A percentile compares a stretch with the other conserved stretches of the same genome.
phyloP scores from a whole-genome alignment of 1,140 invertebrate genomes.

The Ostrea edulis region DNA sequence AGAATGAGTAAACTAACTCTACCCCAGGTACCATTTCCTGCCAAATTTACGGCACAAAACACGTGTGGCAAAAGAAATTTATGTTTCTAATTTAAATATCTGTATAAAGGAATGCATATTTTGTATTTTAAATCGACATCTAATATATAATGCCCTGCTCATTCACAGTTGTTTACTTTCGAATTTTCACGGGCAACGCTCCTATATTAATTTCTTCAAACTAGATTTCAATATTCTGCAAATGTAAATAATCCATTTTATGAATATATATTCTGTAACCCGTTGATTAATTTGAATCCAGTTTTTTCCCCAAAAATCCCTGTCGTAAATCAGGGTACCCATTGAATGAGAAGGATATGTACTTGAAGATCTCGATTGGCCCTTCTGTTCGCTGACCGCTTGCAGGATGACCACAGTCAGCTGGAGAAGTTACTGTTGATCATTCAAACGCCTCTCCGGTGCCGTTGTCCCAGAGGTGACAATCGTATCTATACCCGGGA shows the following conservation, averaged over 20 bases:
- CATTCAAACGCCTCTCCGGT: background rate
- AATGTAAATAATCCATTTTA: background rate
- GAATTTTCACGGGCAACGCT: no score
- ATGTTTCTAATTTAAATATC: no score
- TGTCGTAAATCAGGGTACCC: background rate
- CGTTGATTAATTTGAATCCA: background rate
- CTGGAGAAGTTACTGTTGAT: background rate
- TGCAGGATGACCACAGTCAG: background rate
- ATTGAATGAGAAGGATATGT: background rate
- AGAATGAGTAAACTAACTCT: background rate
- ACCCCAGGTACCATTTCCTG: background rate
- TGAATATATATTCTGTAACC: background rate
- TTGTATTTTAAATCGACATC: no score
- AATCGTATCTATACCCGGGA: slow-evolving; percentile 27
- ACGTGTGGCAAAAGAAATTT: background rate
- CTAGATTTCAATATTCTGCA: background rate
- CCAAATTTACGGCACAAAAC: background rate
- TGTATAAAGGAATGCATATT: no score
- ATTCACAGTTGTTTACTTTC: no score
- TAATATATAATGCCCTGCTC: no score
- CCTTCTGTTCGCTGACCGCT: background rate
- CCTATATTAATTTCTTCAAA: background rate
- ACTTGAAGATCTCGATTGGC: background rate
- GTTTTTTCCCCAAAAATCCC: background rate
- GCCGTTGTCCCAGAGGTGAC: slow-evolving; percentile 30